A percentile compares a stretch with the other conserved stretches of the same genome.
Evolutionary conservation across 2,888 invertebrate species (phyloP).

Genomic region (Drosophila kanekoi): DNA sequence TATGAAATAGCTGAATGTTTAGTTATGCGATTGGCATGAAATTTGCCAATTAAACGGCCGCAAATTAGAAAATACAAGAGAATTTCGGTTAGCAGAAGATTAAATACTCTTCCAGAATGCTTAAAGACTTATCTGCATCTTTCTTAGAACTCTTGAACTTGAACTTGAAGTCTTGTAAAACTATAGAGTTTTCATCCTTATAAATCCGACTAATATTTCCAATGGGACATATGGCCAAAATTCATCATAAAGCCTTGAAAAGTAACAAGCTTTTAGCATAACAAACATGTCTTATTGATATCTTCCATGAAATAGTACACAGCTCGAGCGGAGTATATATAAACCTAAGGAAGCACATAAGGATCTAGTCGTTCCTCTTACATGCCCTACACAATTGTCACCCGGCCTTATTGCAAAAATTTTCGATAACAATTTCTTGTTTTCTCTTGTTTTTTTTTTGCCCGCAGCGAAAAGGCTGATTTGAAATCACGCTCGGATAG

Average conservation of each 20-base stretch:
- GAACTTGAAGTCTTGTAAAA: too few species aligned
- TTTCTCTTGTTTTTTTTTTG: slow-evolving; percentile 31
- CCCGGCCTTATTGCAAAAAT: slow-evolving; percentile 38
- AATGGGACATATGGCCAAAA: too few species aligned
- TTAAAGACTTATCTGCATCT: background rate
- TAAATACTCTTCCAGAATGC: slow-evolving; percentile 4
- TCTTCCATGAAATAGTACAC: too few species aligned
- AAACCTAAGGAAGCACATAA: background rate
- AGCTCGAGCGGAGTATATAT: background rate
- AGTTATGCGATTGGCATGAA: slow-evolving; percentile 64
- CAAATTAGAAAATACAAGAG: slow-evolving; percentile 27
- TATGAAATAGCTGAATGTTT: slow-evolving; percentile 66
- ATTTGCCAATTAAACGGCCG: slow-evolving; percentile 70
- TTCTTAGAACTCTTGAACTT: too few species aligned
- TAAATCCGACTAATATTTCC: too few species aligned
- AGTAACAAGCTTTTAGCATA: too few species aligned
- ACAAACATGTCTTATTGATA: too few species aligned
- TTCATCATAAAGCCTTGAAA: too few species aligned
- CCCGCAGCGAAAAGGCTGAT: slow-evolving; percentile 85
- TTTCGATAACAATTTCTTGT: slow-evolving; percentile 62
- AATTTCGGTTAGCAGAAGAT: background rate
- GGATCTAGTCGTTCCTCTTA: background rate
- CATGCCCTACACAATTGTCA: slow-evolving; percentile 54
- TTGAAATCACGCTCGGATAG: slow-evolving; percentile 85
- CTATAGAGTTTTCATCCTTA: too few species aligned